Evolutionary conservation across 2,797 vertebrate genomes (phyloP), one percentile per base, ranked within the genome.

Genomic region (Odontamblyopus rebecca): DNA sequence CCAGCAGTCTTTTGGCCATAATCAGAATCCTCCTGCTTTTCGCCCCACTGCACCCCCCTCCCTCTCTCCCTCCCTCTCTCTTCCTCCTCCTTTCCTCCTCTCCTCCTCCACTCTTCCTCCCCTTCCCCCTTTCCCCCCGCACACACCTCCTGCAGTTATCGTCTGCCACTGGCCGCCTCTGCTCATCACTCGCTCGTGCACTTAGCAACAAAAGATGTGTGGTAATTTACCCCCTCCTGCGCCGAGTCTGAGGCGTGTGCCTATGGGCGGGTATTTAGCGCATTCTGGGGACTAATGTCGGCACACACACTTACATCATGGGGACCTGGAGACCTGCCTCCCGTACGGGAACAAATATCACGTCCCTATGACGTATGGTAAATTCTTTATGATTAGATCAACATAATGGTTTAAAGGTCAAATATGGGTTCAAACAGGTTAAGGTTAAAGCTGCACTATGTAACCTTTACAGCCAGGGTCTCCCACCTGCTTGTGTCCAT

Each of bases 141-240:
- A 26, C 70, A 90, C 89, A 90, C 91, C 92, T 44, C 91, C 89
- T 90, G 91, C 91, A 93, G 93, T 93, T 93, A 93, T 85, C 82
- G 86, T 85, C 90, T 93, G 90, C 92, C 92, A 93, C 91, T 93
- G 92, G 89, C 91, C 86, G 85, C 90, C 82, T 89, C 90, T 93
- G 91, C 92, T 92, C 92, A 92, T 93, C 93, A 92, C 89, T 91
- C 89, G 91, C 87, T 85, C 83, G 6, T 88, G 90, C 91, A 93
- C 91, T 93, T 93, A 93, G 93, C 87, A 86, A 90, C 89, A 92
- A 92, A 92, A 91, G 89, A 91, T 88, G 87, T 87, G 89, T 81
- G 86, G 89, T 93, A 88, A 93, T 93, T 92, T 92, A 88, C 88
- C 80, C 62, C 62, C 62, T 64, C 35, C n/a, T 48, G 62, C 5